Evolutionary conservation across 2,888 invertebrate genomes (phyloP), one percentile per base, ranked within the genome.

Genomic region (Philaethria dido): DNA sequence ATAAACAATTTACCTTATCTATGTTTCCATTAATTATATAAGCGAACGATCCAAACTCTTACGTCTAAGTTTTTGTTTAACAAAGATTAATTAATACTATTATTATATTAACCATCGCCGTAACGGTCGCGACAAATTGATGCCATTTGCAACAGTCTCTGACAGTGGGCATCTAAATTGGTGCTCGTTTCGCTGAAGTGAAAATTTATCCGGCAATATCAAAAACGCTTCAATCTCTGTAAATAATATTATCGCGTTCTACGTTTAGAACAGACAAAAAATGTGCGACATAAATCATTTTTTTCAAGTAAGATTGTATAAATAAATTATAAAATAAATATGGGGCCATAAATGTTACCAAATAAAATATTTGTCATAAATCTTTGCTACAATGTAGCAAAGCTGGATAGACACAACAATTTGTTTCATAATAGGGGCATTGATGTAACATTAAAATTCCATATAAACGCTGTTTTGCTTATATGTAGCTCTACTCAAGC

Each of bases 141-240:
- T 57, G 44, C 47, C 47, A 57, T 64, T 64, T 55, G 36, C 55
- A 64, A 55, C 16, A 54, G 36, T 64, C 63, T 63, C 52, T 52
- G 42, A 52, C 68, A 68, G 48, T 52, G 61, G 68, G 47, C 59
- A 33, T 60, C 64, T 64, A 60, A 61, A 69, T 59, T 50, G 62
- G 65, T 33, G 52, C 47, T 55, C 65, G 64, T 62, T 63, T 54
- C 57, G 55, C 50, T 59, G 55, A 69, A 69, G 65, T 65, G 69
- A 62, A 69, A 65, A 69, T 65, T 69, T 65, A 69, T 65, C 65
- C 61, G 69, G 62, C 65, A 62, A 69, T 65, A 65, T 69, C 57
- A 44, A 63, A 62, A 62, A 62, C 52, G 14, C 25, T 62, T 62
- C 60, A 60, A 60, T 60, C 50, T 62, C 14, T 54, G 16, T 18